phyloP scores from a whole-genome alignment of 2,888 invertebrate species.

The Ariolimax columbianus region DNA sequence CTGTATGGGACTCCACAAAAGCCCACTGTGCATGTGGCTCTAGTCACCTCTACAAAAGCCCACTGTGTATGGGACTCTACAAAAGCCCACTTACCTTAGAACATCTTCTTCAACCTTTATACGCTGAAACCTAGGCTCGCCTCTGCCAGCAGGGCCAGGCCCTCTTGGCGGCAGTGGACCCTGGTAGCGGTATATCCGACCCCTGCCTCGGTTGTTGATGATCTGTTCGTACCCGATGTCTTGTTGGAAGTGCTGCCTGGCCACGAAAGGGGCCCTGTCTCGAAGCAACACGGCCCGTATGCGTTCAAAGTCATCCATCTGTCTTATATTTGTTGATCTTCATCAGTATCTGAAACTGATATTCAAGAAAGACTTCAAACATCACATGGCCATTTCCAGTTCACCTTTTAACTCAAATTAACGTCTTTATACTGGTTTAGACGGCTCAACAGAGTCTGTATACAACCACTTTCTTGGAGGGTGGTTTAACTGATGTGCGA shows the following conservation, averaged over 20 bases:
- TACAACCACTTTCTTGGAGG: too few relatives aligned
- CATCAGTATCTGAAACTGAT: conserved; percentile 31
- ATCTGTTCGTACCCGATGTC: conserved; percentile 30
- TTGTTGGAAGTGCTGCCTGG: conserved; percentile 39
- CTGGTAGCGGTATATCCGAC: conserved; percentile 34
- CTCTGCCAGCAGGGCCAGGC: conserved; percentile 10
- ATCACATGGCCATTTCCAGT: too few relatives aligned
- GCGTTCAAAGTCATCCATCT: conserved; percentile 40
- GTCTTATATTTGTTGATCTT: background rate
- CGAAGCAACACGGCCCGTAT: conserved; percentile 42
- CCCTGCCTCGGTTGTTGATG: conserved; percentile 42
- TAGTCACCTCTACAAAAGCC: too few relatives aligned
- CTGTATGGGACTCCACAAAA: too few relatives aligned
- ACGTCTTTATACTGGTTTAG: too few relatives aligned
- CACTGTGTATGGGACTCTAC: too few relatives aligned
- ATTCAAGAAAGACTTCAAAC: background rate
- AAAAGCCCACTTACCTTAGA: conserved; percentile 40
- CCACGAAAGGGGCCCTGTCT: conserved; percentile 29
- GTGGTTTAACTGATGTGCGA: too few relatives aligned
- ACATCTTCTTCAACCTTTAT: conserved; percentile 50
- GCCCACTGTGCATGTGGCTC: too few relatives aligned
- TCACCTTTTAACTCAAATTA: too few relatives aligned
- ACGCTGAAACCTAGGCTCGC: conserved; percentile 37
- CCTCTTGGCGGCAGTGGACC: conserved; percentile 18
- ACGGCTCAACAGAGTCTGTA: too few relatives aligned